Percentiles rank a stretch among this genome's conserved stretches.
These are phyloP conservation scores for Pardosa pseudoannulata DNA, from an alignment of 2,888 invertebrate genomes.

Conservation along the genomic window DNA sequence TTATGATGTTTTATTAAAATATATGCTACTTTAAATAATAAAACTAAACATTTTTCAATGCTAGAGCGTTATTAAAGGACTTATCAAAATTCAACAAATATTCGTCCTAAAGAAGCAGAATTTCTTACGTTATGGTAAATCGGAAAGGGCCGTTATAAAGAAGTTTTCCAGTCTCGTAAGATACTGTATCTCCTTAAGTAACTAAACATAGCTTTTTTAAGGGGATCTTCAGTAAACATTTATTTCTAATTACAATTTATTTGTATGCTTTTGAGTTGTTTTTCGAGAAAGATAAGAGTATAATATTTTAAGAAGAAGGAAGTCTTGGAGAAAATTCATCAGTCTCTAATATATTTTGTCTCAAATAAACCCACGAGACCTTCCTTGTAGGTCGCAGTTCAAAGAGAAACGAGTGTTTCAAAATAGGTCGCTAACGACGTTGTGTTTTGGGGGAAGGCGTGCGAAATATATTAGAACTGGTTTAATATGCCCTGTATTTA, in stretches of 20 bases:
- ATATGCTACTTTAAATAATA: no score
- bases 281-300: neutral
- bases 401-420: neutral
- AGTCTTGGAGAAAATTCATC: neutral
- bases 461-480: conserved; percentile 8
- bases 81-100: no score
- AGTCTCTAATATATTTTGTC: neutral
- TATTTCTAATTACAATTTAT: neutral
- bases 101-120: no score
- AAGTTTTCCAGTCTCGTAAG: no score
- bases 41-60: no score
- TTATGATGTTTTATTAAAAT: no score
- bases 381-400: conserved; percentile 1
- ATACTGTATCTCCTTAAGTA: no score
- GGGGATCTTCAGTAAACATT: no score
- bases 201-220: no score
- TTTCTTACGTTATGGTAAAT: no score
- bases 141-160: no score
- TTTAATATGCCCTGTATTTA: neutral
- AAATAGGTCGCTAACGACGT: neutral
- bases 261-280: neutral
- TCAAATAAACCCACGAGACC: neutral
- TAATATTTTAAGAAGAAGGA: neutral
- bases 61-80: no score
- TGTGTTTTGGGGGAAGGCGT: neutral